Conservation (phyloP, 2,113 vertebrate genomes). For the Dasyurus viverrinus region DNA sequence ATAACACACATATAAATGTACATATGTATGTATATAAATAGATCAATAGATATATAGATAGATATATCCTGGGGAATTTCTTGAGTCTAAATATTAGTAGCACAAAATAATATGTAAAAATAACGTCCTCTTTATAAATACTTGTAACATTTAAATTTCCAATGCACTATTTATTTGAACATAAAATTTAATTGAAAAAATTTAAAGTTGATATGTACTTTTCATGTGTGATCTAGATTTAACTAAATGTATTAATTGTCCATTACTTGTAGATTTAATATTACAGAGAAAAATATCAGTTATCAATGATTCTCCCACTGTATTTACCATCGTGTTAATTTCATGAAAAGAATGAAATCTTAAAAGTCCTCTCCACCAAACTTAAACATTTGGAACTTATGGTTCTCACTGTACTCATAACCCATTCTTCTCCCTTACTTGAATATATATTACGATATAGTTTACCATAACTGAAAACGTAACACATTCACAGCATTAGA, state of each 20-base stretch:
- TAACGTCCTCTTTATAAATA: neutral
- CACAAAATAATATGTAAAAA: neutral
- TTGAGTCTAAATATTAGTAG: neutral
- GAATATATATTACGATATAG: neutral
- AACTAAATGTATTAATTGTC: neutral
- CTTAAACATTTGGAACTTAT: slow-evolving; percentile 9
- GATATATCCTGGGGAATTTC: neutral
- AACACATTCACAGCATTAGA: slow-evolving; percentile 3
- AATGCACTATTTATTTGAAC: neutral
- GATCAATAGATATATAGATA: neutral
- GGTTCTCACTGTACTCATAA: neutral
- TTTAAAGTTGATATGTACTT: slow-evolving; percentile 18
- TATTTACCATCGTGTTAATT: slow-evolving; percentile 5
- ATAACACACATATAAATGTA: too few species aligned
- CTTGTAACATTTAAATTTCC: neutral
- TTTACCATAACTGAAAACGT: slow-evolving; percentile 17
- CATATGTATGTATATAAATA: neutral
- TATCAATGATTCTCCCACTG: neutral
- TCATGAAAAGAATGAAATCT: slow-evolving; percentile 2
- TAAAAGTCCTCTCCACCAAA: neutral
- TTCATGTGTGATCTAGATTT: slow-evolving; percentile 5
- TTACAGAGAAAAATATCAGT: neutral
- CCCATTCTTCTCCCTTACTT: neutral
- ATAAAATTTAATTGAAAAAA: neutral
- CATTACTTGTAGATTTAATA: neutral